A percentile compares a stretch with the other conserved stretches of the same genome.
phyloP scores from a whole-genome alignment of 2,797 vertebrate species.

The Peromyscus eremicus region DNA sequence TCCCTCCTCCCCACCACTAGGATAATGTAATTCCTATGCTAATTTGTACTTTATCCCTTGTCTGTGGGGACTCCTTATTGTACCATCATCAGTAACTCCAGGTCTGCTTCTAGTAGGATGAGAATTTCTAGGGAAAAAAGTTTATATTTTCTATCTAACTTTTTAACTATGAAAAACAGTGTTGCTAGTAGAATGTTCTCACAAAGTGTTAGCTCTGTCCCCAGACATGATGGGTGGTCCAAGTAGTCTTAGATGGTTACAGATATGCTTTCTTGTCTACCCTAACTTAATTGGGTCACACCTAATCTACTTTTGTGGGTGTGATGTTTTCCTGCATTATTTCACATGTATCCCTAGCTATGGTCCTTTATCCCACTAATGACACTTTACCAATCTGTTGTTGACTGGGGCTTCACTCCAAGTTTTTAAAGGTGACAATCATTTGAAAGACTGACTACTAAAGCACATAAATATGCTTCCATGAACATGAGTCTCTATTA shows the following conservation, averaged over 20 bases:
- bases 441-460: not conserved
- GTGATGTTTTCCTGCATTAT: not conserved
- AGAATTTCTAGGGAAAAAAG: not conserved
- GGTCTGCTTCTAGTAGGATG: not conserved
- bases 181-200: not conserved
- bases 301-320: not conserved
- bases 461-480: not conserved
- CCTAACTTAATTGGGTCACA: too few relatives aligned
- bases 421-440: slow-evolving; percentile 9
- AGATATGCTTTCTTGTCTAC: not conserved
- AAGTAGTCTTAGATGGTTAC: not conserved
- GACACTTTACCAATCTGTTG: not conserved
- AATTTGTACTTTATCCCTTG: not conserved
- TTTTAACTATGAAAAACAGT: not conserved
- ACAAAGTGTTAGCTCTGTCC: not conserved
- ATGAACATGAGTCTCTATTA: not conserved
- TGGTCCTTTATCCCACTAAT: not conserved
- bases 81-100: not conserved
- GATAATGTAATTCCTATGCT: not conserved
- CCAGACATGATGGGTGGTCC: not conserved
- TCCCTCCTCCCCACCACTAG: not conserved
- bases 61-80: not conserved
- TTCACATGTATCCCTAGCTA: not conserved
- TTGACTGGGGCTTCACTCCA: not conserved
- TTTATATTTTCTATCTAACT: not conserved